Conservation (phyloP, 2,888 invertebrate genomes). For the Crematogaster levior region DNA sequence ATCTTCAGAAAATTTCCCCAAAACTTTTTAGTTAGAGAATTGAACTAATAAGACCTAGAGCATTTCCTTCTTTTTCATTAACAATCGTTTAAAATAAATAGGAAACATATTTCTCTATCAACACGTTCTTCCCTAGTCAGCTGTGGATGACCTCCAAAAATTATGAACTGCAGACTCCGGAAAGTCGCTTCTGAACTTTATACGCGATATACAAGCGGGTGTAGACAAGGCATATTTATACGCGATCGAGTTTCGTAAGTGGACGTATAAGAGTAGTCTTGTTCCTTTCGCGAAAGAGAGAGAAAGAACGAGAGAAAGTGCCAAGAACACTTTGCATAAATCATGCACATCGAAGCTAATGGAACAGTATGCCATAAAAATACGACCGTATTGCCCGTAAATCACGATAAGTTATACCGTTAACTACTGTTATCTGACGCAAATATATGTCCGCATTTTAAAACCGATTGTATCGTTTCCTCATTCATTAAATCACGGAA, state of each 20-base stretch:
- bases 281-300: slow-evolving; percentile 12
- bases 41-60: not conserved
- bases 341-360: slow-evolving; percentile 54
- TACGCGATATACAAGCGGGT: slow-evolving; percentile 13
- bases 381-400: slow-evolving; percentile 43
- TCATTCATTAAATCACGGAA: not conserved
- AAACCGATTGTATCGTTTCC: slow-evolving; percentile 35
- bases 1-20: not conserved
- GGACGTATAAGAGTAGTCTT: slow-evolving; percentile 45
- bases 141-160: slow-evolving; percentile 12
- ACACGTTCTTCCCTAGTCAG: not conserved
- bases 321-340: slow-evolving; percentile 53
- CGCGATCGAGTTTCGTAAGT: slow-evolving; percentile 42
- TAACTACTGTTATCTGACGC: slow-evolving; percentile 48
- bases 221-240: slow-evolving; percentile 46
- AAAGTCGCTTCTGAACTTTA: slow-evolving; percentile 31
- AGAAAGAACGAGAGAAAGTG: slow-evolving; percentile 4
- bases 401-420: slow-evolving; percentile 47
- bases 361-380: slow-evolving; percentile 48
- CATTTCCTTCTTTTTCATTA: not conserved
- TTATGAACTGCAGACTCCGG: not conserved
- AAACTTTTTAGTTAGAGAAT: not conserved
- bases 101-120: not conserved
- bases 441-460: slow-evolving; percentile 44
- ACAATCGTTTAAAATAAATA: not conserved